Evolutionary conservation across 2,797 vertebrate species (phyloP), one percentile per base, ranked within the genome.

Genomic region (Decapterus maruadsi): DNA sequence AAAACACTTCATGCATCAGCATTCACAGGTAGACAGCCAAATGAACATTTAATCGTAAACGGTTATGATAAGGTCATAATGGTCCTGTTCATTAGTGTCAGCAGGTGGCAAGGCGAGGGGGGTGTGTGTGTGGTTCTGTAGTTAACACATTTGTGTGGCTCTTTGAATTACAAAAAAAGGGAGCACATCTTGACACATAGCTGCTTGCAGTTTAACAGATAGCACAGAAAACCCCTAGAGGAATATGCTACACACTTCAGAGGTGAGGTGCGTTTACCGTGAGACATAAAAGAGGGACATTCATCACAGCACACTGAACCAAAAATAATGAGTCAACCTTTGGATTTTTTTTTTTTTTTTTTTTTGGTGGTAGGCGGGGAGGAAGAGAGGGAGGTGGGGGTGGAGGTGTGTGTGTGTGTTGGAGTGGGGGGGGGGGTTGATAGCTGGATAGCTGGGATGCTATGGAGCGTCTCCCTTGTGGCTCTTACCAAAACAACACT

Each of bases 261-360:
- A 91, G 81, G 80, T 82, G 83, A 87, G 84, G 62, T 53, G 72
- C 79, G 57, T 87, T 83, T 83, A 80, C 76, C 40, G 38, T 71
- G 62, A 87, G 86, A 83, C 86, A 85, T 80, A 87, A 85, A 86
- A 83, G 81, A 86, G 82, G 72, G 70, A 74, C 77, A 84, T 89
- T 91, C 79, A 93, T 91, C 87, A 78, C 55, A 38, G 63, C 85
- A 91, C 78, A 73, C 67, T 69, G 81, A 90, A 89, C 77, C 77
- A 77, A 87, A 86, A 89, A 92, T 89, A 90, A 92, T 82, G 78
- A 91, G 80, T 86, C 74, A 91, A 78, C 75, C 75, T 85, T 87
- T 81, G 84, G 62, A 78, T 62, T 73, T 77, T 77, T 81, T 46
- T 46, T 45, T 45, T 16, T 17, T 65, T 22, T 16, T 43, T 42